Evolutionary conservation across 2,888 invertebrate species (phyloP).

Genomic region (Cephus nigrinus): DNA sequence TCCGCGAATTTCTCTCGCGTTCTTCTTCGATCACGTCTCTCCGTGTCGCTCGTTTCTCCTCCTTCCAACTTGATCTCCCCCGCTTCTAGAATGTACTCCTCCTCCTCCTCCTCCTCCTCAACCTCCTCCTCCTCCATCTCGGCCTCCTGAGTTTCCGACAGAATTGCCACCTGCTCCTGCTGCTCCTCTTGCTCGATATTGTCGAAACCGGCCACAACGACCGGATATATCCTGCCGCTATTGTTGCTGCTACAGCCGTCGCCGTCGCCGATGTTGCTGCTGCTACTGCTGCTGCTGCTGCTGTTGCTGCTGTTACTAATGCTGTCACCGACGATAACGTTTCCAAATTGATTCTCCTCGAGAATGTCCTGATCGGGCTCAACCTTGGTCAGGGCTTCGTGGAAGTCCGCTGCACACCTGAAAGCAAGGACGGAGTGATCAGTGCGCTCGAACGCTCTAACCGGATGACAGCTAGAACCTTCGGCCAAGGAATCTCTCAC

Average conservation of each 20-base stretch:
- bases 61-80: conserved; percentile 1
- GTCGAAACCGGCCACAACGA: background rate
- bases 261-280: background rate
- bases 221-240: background rate
- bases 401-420: conserved; percentile 30
- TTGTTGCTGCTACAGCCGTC: background rate
- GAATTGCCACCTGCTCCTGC: background rate
- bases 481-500: no score
- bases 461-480: no score
- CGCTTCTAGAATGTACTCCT: conserved; percentile 1
- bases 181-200: background rate
- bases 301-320: background rate
- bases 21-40: conserved; percentile 17
- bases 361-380: conserved; percentile 18
- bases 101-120: background rate
- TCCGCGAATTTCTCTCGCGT: background rate
- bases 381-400: conserved; percentile 15
- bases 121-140: background rate
- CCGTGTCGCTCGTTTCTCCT: conserved; percentile 4
- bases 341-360: conserved; percentile 19
- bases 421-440: conserved; percentile 18
- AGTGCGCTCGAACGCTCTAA: no score
- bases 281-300: conserved; percentile 5
- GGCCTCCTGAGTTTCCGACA: background rate
- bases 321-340: background rate